Evolutionary conservation across 2,797 vertebrate species (phyloP).

Genomic region (Nasua narica): DNA sequence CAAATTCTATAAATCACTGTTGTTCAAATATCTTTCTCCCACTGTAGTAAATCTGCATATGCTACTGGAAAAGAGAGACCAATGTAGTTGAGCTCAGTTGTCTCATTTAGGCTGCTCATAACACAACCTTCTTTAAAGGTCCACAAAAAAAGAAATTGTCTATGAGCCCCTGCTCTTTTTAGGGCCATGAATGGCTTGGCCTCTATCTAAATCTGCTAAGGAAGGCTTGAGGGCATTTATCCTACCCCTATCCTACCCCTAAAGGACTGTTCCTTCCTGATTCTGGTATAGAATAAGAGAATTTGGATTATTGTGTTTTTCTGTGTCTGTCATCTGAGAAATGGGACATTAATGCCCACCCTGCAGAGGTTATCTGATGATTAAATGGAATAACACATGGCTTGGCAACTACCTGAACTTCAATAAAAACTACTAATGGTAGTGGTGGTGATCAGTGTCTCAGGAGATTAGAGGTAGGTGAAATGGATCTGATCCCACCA

Average conservation of each 20-base stretch:
- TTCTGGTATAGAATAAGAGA: background rate
- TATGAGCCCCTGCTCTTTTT: background rate
- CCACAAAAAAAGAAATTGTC: background rate
- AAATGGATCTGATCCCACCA: background rate
- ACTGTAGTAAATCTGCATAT: background rate
- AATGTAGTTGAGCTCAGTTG: background rate
- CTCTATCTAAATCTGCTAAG: background rate
- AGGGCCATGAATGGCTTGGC: background rate
- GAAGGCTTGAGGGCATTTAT: background rate
- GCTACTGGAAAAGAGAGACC: background rate
- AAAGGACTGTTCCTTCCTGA: too few relatives aligned
- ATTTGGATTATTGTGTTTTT: conserved; percentile 14
- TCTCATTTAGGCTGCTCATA: background rate
- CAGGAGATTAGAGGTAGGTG: background rate
- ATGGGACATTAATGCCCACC: background rate
- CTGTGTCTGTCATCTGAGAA: conserved; percentile 26
- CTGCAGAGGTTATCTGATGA: background rate
- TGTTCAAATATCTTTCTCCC: background rate
- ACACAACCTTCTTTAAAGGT: background rate
- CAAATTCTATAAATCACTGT: background rate
- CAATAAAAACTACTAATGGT: background rate
- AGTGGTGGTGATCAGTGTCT: background rate
- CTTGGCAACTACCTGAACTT: background rate
- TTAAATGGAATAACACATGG: background rate
- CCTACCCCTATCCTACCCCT: too few relatives aligned